Evolutionary conservation across 2,888 invertebrate species (phyloP).

Genomic region (Pyrocoelia pectoralis): DNA sequence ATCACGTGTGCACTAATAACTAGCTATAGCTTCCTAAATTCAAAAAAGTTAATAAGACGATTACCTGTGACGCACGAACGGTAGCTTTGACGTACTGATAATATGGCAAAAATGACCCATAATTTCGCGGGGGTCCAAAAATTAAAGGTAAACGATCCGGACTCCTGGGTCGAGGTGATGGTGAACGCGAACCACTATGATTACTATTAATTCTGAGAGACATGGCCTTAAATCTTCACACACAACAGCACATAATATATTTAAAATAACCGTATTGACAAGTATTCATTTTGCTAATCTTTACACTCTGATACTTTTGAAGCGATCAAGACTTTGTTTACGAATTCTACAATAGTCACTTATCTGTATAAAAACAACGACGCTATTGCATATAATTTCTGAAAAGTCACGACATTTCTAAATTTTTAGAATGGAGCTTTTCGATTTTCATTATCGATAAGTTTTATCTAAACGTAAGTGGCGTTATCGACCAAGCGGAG

Average conservation of each 20-base stretch:
- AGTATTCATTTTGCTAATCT: constrained; percentile 2
- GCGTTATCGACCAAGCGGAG: background rate
- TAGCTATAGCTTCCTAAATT: too few relatives aligned
- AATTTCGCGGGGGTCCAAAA: constrained; percentile 62
- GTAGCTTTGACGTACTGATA: constrained; percentile 68
- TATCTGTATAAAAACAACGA: background rate
- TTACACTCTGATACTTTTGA: constrained; percentile 1
- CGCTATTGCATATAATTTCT: constrained; percentile 3
- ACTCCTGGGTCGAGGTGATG: background rate
- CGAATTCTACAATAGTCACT: background rate
- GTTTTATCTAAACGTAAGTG: background rate
- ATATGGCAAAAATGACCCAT: constrained; percentile 70
- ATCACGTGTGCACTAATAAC: too few relatives aligned
- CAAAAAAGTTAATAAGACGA: too few relatives aligned
- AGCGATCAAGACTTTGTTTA: background rate
- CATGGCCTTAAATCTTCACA: background rate
- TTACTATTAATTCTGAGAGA: constrained; percentile 9
- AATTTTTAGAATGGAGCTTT: background rate
- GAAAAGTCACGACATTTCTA: background rate
- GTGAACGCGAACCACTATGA: constrained; percentile 1
- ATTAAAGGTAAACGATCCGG: constrained; percentile 52
- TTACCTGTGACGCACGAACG: constrained; percentile 54
- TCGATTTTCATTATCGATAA: constrained; percentile 3
- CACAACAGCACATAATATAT: background rate
- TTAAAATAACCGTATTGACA: too few relatives aligned